Evolutionary conservation across 2,113 vertebrate species (phyloP), one percentile per base, ranked within the genome.

Genomic region (Salvelinus namaycush): DNA sequence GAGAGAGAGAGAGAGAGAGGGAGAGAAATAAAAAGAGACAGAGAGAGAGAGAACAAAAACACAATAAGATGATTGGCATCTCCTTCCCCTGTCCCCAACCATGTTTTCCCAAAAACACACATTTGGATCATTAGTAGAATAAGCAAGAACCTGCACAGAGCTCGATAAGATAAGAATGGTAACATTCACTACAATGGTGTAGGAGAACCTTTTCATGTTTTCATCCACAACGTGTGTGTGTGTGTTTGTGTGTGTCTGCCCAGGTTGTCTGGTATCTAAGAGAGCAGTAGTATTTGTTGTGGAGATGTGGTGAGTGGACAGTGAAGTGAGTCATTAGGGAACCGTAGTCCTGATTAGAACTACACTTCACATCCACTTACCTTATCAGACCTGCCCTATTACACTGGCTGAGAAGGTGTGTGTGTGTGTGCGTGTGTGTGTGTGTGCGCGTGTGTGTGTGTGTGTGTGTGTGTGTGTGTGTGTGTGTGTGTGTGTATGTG

Each of bases 341-440:
- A 54, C 14, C 39, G 5, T 54, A 54, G 13, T 54, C 51, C 59
- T 24, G 59, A 62, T 62, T 62, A 22, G 59, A 62, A 8, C 59
- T 24, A 8, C 18, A 62, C 51, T 54, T 18, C 59, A 62, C 59
- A 57, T n/a, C 59, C 59, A 9, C 59, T 62, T 22, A 20, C 18
- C 59, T 62, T 62, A 62, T 62, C 59, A 62, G 59, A 20, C 59
- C 54, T 22, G 7, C n/a, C n/a, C 7, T 62, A 62, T 22, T 62
- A 62, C 20, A 22, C 59, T 62, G 59, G n/a, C 59, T 62, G n/a
- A 22, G 59, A 22, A n/a, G 59, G 59, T 64, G 60, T 26, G n/a
- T 64, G 20, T 70, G n/a, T n/a, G 39, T 70, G n/a, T 70, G 39
- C n/a, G 44, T 51, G 69, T 51, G 69, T 49, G 44, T 51, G 68